Evolutionary conservation across 2,113 vertebrate species (phyloP).

Genomic region (Elephantulus edwardii): DNA sequence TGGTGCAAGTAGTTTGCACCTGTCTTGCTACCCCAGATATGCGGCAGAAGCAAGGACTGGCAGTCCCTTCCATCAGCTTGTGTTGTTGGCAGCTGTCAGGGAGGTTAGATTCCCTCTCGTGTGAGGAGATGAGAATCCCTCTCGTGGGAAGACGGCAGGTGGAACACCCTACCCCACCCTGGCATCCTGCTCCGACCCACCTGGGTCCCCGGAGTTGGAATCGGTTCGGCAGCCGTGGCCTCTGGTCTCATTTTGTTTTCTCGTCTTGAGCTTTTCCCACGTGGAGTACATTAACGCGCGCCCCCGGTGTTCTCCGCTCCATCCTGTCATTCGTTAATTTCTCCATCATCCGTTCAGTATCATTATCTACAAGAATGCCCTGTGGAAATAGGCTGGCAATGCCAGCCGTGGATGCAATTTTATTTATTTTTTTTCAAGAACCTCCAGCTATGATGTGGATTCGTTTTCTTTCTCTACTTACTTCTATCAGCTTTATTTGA

Average conservation of each 20-base stretch:
- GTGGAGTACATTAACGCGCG: not conserved
- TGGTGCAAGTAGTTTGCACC: not conserved
- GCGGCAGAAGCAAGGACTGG: not conserved
- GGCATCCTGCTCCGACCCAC: not conserved
- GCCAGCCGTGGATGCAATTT: not conserved
- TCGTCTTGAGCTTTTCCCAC: not conserved
- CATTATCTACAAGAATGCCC: not conserved
- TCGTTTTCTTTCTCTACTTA: not conserved
- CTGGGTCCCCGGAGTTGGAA: not conserved
- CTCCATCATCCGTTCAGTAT: not conserved
- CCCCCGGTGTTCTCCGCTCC: fast-evolving
- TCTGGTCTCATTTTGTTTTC: not conserved
- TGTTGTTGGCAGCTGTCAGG: not conserved
- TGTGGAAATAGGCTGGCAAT: too few species aligned
- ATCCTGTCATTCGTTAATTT: fast-evolving
- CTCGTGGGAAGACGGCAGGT: not conserved
- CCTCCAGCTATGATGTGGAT: not conserved
- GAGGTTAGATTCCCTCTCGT: not conserved
- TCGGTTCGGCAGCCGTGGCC: not conserved
- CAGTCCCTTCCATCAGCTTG: not conserved
- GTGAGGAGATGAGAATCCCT: not conserved
- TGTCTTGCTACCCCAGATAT: not conserved
- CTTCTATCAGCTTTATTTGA: not conserved
- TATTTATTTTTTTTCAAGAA: not conserved
- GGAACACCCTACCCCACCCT: too few species aligned